Evolutionary conservation across 2,113 vertebrate genomes (phyloP), one percentile per base, ranked within the genome.

Genomic region (Crotophaga sulcirostris): DNA sequence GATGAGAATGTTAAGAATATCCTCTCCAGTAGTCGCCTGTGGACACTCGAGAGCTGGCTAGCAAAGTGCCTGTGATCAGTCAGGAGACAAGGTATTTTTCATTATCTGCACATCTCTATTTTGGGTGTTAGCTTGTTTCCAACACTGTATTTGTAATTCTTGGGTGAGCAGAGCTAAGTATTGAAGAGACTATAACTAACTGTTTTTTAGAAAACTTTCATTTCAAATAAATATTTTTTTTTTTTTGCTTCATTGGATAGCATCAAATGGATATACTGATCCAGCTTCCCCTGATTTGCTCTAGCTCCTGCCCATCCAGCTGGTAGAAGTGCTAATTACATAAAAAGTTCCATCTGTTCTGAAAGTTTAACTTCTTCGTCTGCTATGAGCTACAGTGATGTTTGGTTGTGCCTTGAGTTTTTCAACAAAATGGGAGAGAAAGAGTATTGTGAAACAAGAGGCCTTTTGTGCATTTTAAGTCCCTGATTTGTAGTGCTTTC

Each of bases 1-100:
- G 93, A 90, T 94, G 94, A 96, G 96, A 96, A 94, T 83, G 87
- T 97, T 89, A 72, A 97, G 95, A 82, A 67, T 89, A 90, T 93
- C 84, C 85, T 96, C 94, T 96, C 79, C 84, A 73, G 17, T 9
- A 89, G 67, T 62, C 83, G 90, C 74, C 87, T 9, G 0, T 63
- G 78, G 86, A 77, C 95, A 82, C 94, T 96, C 74, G 36, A 91
- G 59, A 92, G 75, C 51, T 92, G 89, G 72, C 69, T 55, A 81
- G 67, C 70, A 81, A 95, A 95, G 91, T 59, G 60, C 31, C 56
- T 90, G 73, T 36, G 69, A 68, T 72, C 87, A 59, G 80, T 92
- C 85, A 89, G 12, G 66, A 91, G 75, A 44, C 7, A 7, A 90
- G 60, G 38, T 70, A 45, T 15, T 82, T 58, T 67, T 33, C n/a